Conservation (phyloP, 2,113 vertebrate genomes). For the Brevimyrus niger region DNA sequence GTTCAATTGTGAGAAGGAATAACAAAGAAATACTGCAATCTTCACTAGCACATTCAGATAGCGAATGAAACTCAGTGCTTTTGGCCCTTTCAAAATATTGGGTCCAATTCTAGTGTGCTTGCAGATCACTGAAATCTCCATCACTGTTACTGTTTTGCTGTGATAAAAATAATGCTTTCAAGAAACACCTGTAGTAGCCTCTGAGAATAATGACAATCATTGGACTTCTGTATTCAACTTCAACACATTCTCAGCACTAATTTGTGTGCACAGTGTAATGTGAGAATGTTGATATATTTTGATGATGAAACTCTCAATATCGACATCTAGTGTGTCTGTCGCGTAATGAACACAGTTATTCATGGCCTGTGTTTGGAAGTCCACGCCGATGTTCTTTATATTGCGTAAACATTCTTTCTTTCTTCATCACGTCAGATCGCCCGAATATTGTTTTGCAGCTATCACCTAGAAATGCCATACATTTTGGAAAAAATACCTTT, state of each 20-base stretch:
- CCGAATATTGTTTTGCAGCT: constrained; percentile 31
- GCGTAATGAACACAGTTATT: constrained; percentile 28
- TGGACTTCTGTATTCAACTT: constrained; percentile 23
- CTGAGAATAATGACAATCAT: constrained; percentile 30
- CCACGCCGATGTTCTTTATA: constrained; percentile 28
- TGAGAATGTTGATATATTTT: constrained; percentile 29
- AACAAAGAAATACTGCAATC: neutral
- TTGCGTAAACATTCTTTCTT: constrained; percentile 30
- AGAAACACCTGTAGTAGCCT: constrained; percentile 29
- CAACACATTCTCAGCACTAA: constrained; percentile 27
- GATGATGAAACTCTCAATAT: constrained; percentile 28
- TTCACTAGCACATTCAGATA: neutral
- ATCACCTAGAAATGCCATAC: constrained; percentile 24
- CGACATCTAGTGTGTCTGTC: constrained; percentile 30
- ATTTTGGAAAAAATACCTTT: constrained; percentile 24
- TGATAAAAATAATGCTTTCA: constrained; percentile 31
- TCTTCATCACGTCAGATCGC: constrained; percentile 19
- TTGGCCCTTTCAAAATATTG: neutral
- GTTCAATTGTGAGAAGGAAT: neutral
- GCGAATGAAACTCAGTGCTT: neutral
- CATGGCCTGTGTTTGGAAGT: constrained; percentile 4
- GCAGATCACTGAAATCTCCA: constrained; percentile 10
- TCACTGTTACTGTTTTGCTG: constrained; percentile 28
- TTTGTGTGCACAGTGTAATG: constrained; percentile 28
- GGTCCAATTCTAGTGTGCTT: neutral